These are phyloP conservation scores for Eulemur mongoz DNA, from an alignment of 2,797 vertebrate species.

Conservation along the genomic window DNA sequence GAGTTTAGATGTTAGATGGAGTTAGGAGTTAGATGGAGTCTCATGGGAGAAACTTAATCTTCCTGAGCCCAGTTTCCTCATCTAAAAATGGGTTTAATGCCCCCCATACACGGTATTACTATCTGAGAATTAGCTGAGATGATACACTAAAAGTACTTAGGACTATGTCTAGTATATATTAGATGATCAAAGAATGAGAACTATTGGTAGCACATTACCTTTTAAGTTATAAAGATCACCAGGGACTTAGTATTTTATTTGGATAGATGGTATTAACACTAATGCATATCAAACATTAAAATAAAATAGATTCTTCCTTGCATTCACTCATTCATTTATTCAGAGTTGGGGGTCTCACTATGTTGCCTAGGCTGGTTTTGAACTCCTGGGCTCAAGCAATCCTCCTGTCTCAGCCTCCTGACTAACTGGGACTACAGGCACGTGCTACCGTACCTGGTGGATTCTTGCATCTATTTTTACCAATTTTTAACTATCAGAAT, in stretches of 20 bases:
- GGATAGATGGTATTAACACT: constrained; percentile 6
- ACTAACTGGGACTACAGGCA: too few relatives aligned
- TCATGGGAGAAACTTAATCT: not conserved
- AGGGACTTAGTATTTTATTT: constrained; percentile 3
- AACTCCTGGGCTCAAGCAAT: too few relatives aligned
- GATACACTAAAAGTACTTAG: not conserved
- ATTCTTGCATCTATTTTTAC: not conserved
- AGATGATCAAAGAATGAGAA: not conserved
- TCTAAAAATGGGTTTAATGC: not conserved
- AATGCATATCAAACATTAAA: constrained; percentile 16
- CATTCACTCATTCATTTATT: too few relatives aligned
- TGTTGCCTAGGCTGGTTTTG: too few relatives aligned
- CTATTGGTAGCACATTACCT: not conserved
- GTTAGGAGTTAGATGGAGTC: not conserved
- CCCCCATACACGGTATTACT: not conserved
- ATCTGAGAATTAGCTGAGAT: not conserved
- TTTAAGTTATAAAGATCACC: constrained; percentile 41
- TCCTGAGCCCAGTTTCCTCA: not conserved
- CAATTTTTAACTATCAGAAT: constrained; percentile 30
- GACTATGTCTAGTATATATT: not conserved
- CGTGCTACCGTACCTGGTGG: too few relatives aligned
- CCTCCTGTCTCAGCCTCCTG: too few relatives aligned
- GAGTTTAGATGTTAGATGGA: not conserved
- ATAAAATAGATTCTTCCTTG: not conserved
- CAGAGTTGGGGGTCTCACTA: too few relatives aligned